phyloP scores from a whole-genome alignment of 2,797 vertebrate species.

The Etheostoma nigrum region DNA sequence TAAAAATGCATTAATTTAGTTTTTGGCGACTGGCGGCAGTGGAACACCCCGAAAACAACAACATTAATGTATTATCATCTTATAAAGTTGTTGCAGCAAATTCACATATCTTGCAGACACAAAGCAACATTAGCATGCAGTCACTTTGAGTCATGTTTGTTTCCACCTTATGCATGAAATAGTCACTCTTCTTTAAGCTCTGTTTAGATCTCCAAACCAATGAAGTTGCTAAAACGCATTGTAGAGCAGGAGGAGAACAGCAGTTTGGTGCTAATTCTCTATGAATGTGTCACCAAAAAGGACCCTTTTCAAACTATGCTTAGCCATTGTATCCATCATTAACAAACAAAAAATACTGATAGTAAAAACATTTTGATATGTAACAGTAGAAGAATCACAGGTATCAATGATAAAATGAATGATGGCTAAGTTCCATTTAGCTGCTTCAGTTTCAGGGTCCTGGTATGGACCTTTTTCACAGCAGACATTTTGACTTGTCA shows the following conservation, averaged over 20 bases:
- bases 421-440: neutral
- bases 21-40: neutral
- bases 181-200: neutral
- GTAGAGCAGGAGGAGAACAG: neutral
- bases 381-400: neutral
- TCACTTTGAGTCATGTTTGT: neutral
- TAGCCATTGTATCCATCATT: neutral
- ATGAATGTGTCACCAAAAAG: neutral
- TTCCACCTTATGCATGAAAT: neutral
- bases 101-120: neutral
- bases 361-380: neutral
- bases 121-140: neutral
- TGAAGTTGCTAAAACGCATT: neutral
- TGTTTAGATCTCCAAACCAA: neutral
- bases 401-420: neutral
- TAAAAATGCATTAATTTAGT: neutral
- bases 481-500: too few relatives aligned
- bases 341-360: neutral
- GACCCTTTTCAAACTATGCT: neutral
- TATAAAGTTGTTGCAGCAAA: too few relatives aligned
- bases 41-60: neutral
- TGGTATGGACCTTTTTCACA: too few relatives aligned
- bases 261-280: neutral
- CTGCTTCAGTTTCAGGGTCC: neutral
- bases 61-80: neutral